Conservation (phyloP, 2,888 invertebrate genomes). For the Chydorus sphaericus region DNA sequence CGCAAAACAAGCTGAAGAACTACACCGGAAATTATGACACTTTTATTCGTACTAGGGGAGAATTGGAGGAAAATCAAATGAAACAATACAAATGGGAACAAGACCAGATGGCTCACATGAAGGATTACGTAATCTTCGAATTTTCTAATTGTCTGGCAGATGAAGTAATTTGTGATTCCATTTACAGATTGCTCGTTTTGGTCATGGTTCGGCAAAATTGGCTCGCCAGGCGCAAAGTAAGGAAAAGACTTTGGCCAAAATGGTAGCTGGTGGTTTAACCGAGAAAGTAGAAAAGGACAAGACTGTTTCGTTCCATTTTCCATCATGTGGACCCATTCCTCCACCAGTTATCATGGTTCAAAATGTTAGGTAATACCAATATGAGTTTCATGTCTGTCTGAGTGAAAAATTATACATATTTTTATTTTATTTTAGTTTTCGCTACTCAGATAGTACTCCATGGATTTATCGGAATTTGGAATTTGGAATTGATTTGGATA, state of each 20-base stretch:
- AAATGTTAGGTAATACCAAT: too few species aligned
- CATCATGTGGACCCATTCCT: conserved; percentile 85
- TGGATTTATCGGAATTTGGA: conserved; percentile 94
- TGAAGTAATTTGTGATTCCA: conserved; percentile 35
- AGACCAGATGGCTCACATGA: conserved; percentile 98
- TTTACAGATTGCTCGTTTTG: conserved; percentile 74
- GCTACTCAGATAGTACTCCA: conserved; percentile 71
- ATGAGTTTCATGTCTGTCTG: not conserved
- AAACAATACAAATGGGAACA: conserved; percentile 99
- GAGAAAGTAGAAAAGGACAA: conserved; percentile 54
- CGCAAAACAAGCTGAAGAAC: conserved; percentile 81
- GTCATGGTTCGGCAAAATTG: conserved; percentile 96
- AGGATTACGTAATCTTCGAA: too few species aligned
- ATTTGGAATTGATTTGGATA: conserved; percentile 97
- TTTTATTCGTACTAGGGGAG: conserved; percentile 82
- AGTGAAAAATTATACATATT: not conserved
- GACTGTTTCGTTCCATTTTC: conserved; percentile 87
- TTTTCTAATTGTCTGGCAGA: not conserved
- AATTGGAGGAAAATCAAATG: conserved; percentile 93
- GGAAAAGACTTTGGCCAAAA: conserved; percentile 97
- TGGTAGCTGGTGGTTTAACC: conserved; percentile 71
- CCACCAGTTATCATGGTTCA: conserved; percentile 99
- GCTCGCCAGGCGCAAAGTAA: conserved; percentile 98
- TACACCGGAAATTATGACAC: conserved; percentile 94
- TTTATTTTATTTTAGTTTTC: too few species aligned